A percentile compares a stretch with the other conserved stretches of the same genome.
phyloP scores from a whole-genome alignment of 2,888 invertebrate species.

The Watsonalla binaria region DNA sequence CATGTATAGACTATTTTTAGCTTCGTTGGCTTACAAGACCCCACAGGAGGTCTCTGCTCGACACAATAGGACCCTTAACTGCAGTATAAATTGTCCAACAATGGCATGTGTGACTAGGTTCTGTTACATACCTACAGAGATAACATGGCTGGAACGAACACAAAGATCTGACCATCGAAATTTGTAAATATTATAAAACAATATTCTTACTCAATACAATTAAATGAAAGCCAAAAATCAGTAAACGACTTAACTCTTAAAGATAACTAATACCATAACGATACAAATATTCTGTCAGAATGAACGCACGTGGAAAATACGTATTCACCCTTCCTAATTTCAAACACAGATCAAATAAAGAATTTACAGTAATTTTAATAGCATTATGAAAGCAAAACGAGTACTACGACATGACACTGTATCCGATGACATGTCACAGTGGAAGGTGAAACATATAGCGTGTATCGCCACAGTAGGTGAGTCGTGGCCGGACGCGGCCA shows the following conservation, averaged over 20 bases:
- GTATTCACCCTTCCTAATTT: too few relatives aligned
- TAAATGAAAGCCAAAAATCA: too few relatives aligned
- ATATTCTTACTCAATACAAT: too few relatives aligned
- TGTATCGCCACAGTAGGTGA: slow-evolving; percentile 23
- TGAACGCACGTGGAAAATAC: too few relatives aligned
- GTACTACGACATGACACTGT: background rate
- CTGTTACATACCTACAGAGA: slow-evolving; percentile 4
- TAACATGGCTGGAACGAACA: background rate
- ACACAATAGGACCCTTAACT: slow-evolving; percentile 17
- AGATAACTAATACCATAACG: too few relatives aligned
- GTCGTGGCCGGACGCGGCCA: slow-evolving; percentile 55
- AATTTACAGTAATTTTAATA: too few relatives aligned
- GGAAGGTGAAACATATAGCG: slow-evolving; percentile 6
- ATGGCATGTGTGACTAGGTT: background rate
- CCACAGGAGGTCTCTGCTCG: slow-evolving; percentile 19
- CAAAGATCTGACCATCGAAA: too few relatives aligned
- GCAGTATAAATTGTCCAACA: slow-evolving; percentile 3
- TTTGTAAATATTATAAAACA: too few relatives aligned
- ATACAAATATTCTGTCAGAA: too few relatives aligned
- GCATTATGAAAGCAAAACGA: background rate
- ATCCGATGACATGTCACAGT: background rate
- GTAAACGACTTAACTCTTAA: too few relatives aligned
- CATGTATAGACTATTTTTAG: slow-evolving; percentile 9
- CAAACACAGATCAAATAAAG: too few relatives aligned
- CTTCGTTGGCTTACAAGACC: slow-evolving; percentile 10